phyloP scores from a whole-genome alignment of 2,113 vertebrate species.

The Pholis gunnellus region DNA sequence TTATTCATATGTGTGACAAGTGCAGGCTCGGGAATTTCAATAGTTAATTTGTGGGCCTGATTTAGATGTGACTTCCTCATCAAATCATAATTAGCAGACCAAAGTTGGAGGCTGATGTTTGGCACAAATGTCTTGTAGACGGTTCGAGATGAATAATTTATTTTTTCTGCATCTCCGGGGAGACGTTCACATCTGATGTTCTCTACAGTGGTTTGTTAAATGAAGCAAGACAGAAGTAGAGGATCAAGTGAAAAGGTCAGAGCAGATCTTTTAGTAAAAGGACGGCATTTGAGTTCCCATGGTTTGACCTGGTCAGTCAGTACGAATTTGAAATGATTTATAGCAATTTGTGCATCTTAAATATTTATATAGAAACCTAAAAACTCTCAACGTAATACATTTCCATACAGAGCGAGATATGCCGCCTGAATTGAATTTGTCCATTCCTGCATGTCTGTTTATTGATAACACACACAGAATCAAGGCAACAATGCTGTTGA shows the following conservation, averaged over 20 bases:
- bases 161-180: conserved; percentile 56
- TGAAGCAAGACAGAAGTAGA: conserved; percentile 62
- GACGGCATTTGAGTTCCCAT: conserved; percentile 57
- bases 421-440: conserved; percentile 9
- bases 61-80: conserved; percentile 74
- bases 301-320: conserved; percentile 24
- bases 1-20: conserved; percentile 71
- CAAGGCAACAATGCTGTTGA: conserved; percentile 59
- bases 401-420: not conserved
- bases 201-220: conserved; percentile 75
- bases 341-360: not conserved
- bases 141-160: conserved; percentile 74
- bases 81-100: conserved; percentile 76
- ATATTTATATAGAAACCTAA: not conserved
- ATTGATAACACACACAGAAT: conserved; percentile 36
- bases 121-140: conserved; percentile 67
- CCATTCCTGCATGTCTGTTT: conserved; percentile 26
- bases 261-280: conserved; percentile 51
- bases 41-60: conserved; percentile 68
- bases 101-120: conserved; percentile 73
- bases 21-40: conserved; percentile 65
- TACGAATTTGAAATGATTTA: conserved; percentile 7
- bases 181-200: conserved; percentile 70
- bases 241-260: conserved; percentile 77
- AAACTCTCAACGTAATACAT: not conserved